phyloP scores from a whole-genome alignment of 2,113 vertebrate species.

The Aramus guarauna region DNA sequence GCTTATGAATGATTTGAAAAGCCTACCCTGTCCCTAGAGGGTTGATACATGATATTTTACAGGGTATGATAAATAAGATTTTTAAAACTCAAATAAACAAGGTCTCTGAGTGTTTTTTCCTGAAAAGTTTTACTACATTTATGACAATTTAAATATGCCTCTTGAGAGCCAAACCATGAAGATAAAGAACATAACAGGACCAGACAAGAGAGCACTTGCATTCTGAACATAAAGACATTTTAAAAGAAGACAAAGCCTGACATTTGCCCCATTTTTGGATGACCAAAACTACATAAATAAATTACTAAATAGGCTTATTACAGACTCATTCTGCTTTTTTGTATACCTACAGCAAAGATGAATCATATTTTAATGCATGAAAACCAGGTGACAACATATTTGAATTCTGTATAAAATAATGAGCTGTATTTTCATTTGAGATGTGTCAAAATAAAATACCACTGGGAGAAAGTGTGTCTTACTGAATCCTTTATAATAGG shows the following conservation, averaged over 20 bases:
- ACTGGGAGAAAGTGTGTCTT: conserved; percentile 52
- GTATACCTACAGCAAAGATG: not conserved
- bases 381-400: conserved; percentile 58
- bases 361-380: conserved; percentile 26
- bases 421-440: conserved; percentile 66
- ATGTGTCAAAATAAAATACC: conserved; percentile 71
- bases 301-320: not conserved
- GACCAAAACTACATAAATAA: not conserved
- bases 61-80: conserved; percentile 7
- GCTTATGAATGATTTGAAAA: not conserved
- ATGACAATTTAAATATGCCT: conserved; percentile 37
- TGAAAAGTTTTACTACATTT: conserved; percentile 27
- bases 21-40: not conserved
- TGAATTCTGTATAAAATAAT: conserved; percentile 62
- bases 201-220: not conserved
- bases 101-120: not conserved
- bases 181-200: not conserved
- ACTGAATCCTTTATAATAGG: conserved; percentile 60
- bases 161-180: conserved; percentile 8
- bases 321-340: not conserved
- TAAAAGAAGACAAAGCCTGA: not conserved
- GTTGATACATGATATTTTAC: not conserved
- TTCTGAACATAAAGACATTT: not conserved
- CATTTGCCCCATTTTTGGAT: not conserved
- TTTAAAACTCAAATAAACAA: conserved; percentile 36